Percentiles rank a stretch among this genome's conserved stretches.
Conservation (phyloP, 2,797 vertebrate species). For the Chelonia mydas region DNA sequence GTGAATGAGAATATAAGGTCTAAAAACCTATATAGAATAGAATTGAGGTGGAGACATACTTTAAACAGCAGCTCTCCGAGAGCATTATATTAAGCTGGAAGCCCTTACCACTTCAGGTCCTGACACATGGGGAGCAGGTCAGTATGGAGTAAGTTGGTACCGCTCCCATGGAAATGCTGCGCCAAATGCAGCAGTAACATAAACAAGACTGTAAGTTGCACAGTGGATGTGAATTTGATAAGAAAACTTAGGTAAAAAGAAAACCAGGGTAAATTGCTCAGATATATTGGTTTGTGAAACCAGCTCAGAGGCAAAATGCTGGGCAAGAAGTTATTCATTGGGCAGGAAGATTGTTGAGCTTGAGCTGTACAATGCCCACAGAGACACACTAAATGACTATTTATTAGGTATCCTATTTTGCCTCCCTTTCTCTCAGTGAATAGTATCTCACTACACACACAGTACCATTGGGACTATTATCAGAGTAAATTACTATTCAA, state of each 20-base stretch:
- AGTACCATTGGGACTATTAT: slow-evolving; percentile 54
- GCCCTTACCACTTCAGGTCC: background rate
- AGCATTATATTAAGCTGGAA: background rate
- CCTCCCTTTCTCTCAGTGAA: background rate
- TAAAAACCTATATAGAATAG: background rate
- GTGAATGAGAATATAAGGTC: background rate
- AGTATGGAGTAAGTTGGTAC: background rate
- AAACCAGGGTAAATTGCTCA: background rate
- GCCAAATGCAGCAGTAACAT: background rate
- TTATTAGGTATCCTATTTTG: slow-evolving; percentile 28
- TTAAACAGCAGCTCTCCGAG: background rate
- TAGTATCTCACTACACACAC: background rate
- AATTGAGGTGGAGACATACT: background rate
- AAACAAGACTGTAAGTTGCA: background rate
- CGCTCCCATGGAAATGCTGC: background rate
- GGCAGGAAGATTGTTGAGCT: background rate
- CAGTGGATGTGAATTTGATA: background rate
- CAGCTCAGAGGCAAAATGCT: rapidly evolving
- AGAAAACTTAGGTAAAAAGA: background rate
- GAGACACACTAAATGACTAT: background rate
- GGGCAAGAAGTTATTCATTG: background rate
- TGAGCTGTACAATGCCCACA: background rate
- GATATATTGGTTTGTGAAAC: background rate
- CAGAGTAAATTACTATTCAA: slow-evolving; percentile 46
- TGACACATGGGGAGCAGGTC: background rate